Evolutionary conservation across 2,888 invertebrate genomes (phyloP), one percentile per base, ranked within the genome.

Genomic region (Selenia dentaria): DNA sequence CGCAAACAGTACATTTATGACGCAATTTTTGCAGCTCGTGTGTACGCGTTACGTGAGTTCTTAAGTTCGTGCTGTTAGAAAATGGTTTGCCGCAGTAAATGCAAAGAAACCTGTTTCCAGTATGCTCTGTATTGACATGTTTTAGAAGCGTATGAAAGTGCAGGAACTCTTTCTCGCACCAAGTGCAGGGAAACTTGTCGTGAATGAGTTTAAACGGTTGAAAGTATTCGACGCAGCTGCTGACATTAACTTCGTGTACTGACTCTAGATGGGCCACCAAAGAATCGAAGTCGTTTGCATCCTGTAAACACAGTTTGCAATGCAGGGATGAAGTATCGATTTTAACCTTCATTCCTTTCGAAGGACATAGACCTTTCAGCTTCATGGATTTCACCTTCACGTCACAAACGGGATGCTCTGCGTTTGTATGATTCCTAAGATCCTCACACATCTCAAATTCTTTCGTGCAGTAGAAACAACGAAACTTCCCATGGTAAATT

Each of bases 381-480:
- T 65, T 75, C 77, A 87, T 76, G 2, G 71, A 73, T 50, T 79
- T 81, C 5, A 78, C 57, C 40, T 67, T 70, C 0, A 68, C 72
- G 56, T 85, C 80, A 42, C 85, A 86, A 5, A 72, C 50, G 0
- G 85, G 83, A 51, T 89, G 88, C 14, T 74, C 75, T 0, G 49
- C 51, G 1, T 65, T 49, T 0, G 84, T 80, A 31, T 89, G 89
- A 3, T 75, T 62, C 51, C 72, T 82, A 1, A 89, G 64, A 34
- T 73, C 72, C 1, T 78, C 70, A 36, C 83, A 81, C 8, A 75
- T 71, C 0, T 53, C 57, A 33, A 83, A 89, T 27, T 84, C 79
- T 66, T 77, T 74, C 0, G 83, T 59, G 45, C 89, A 89, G 47
- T 84, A 89, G 39, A 87, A 89, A 51, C 88, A 89, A 14, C 82